These are phyloP conservation scores for Polyommatus iphigenia DNA, from an alignment of 2,888 invertebrate species.

Conservation along the genomic window DNA sequence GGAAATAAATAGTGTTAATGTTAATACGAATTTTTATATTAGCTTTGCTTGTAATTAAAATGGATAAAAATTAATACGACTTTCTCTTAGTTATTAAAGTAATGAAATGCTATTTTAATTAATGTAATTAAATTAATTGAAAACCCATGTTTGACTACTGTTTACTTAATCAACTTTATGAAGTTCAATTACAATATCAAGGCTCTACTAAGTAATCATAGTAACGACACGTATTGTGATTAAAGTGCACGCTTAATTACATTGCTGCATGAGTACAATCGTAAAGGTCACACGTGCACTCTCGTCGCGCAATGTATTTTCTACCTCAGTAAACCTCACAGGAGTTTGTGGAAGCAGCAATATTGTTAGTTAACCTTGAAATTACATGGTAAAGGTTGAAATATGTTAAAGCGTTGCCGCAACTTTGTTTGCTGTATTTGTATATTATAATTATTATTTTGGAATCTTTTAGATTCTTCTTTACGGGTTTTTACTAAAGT, in stretches of 20 bases:
- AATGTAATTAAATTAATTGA: not conserved
- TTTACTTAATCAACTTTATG: not conserved
- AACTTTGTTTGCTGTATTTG: too few relatives aligned
- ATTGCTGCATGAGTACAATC: not conserved
- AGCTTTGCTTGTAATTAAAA: too few relatives aligned
- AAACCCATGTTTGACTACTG: not conserved
- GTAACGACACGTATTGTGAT: not conserved
- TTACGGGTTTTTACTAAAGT: too few relatives aligned
- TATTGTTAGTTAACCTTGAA: not conserved
- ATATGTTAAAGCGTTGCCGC: too few relatives aligned
- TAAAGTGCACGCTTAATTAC: constrained; percentile 9
- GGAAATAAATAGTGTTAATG: too few relatives aligned
- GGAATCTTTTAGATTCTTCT: too few relatives aligned
- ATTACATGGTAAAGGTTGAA: not conserved
- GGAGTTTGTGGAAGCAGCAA: not conserved
- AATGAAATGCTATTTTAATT: not conserved
- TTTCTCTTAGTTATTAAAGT: too few relatives aligned
- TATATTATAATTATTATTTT: too few relatives aligned
- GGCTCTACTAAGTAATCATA: not conserved
- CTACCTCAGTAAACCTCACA: constrained; percentile 5
- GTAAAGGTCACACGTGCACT: constrained; percentile 8
- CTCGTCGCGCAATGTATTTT: constrained; percentile 4
- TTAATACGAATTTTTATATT: too few relatives aligned
- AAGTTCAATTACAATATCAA: not conserved
- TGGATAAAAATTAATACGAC: too few relatives aligned